Evolutionary conservation across 1,140 invertebrate species (phyloP), one percentile per base, ranked within the genome.

Genomic region (Tetragonula clypearis): DNA sequence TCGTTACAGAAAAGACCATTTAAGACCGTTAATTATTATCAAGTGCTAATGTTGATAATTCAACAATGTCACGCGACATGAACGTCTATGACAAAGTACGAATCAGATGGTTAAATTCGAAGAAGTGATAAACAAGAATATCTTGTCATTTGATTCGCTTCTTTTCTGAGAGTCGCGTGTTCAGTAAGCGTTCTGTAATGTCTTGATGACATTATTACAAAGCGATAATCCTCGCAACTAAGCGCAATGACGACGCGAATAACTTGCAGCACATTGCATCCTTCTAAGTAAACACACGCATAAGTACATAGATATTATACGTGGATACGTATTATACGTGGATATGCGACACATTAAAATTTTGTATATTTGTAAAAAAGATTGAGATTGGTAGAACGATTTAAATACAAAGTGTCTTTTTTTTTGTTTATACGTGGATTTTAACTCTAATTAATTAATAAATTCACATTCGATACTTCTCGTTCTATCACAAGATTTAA

Each of bases 211-310:
- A 79, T 86, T 80, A 83, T 86, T 86, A 73, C 72, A 55, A 77
- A 17, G 73, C 60, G 62, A 78, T 83, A 88, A 89, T 89, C 74
- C 84, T 71, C 78, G 65, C 79, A 84, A 88, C 84, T 80, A 83
- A 78, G 72, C 76, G 66, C 76, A 79, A 86, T 72, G 68, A 88
- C 81, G 41, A 86, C 19, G 79, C 26, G 58, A 3, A 19, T 55
- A 58, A 75, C 30, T 53, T 35, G 30, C 5, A 30, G 26, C n/a
- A n/a, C 49, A 60, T 14, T n/a, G 62, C 19, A 58, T 83, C 73
- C 35, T 68, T 74, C 35, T 53, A 74, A n/a, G 23, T 26, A 49
- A 21, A 14, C 78, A 53, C 23, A 21, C 23, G n/a, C 6, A 2
- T n/a, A 26, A 0, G 21, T 69, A 21, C 17, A 56, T 0, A 26